Evolutionary conservation across 2,113 vertebrate genomes (phyloP).

Genomic region (Ploceus nigricollis): DNA sequence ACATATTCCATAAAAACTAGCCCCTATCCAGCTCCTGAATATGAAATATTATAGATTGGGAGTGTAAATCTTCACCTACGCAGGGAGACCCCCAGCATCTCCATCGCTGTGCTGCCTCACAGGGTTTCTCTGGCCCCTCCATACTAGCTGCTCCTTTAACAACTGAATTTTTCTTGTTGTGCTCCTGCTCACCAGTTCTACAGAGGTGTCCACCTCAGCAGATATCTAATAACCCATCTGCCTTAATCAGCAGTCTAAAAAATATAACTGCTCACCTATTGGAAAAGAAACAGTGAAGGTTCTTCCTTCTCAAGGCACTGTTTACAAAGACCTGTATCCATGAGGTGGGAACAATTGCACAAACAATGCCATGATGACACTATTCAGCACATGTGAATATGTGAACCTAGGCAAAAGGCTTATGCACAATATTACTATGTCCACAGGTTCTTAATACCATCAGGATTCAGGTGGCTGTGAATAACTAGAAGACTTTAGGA

Average conservation of each 20-base stretch:
- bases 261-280: rapidly evolving
- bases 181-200: not conserved
- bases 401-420: not conserved
- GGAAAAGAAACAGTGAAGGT: not conserved
- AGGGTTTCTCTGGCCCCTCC: not conserved
- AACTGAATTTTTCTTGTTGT: not conserved
- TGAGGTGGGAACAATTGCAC: not conserved
- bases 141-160: not conserved
- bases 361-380: not conserved
- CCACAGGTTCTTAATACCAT: not conserved
- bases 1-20: not conserved
- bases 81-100: not conserved
- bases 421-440: not conserved
- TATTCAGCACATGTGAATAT: rapidly evolving
- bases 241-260: not conserved
- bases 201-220: not conserved
- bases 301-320: not conserved
- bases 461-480: not conserved
- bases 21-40: not conserved
- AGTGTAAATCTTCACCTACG: not conserved
- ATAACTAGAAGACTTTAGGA: not conserved
- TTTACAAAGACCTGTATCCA: not conserved
- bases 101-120: not conserved
- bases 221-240: not conserved
- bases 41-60: not conserved